Conservation (phyloP, 1,140 invertebrate species). For the Drosophila gunungcola region DNA sequence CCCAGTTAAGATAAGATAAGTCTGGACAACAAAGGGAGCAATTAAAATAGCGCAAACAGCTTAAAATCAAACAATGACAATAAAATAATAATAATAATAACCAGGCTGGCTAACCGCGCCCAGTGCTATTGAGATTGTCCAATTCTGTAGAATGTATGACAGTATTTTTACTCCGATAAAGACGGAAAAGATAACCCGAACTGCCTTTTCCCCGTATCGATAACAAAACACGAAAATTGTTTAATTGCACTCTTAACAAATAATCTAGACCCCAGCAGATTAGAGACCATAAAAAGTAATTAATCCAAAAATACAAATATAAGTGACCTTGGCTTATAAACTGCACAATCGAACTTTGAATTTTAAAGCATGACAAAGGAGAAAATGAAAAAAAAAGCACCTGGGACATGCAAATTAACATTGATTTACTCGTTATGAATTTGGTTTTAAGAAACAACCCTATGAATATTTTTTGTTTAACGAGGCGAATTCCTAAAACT, state of each 20-base stretch:
- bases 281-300: slow-evolving; percentile 14
- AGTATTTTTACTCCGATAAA: slow-evolving; percentile 6
- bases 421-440: slow-evolving; percentile 6
- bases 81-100: slow-evolving; percentile 29
- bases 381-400: slow-evolving; percentile 5
- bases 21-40: not conserved
- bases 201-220: slow-evolving; percentile 3
- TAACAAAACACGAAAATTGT: slow-evolving; percentile 17
- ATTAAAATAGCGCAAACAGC: slow-evolving; percentile 4
- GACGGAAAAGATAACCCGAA: slow-evolving; percentile 12
- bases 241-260: slow-evolving; percentile 8
- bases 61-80: slow-evolving; percentile 37
- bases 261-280: slow-evolving; percentile 5
- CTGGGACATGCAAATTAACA: slow-evolving; percentile 11
- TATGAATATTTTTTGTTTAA: slow-evolving; percentile 12
- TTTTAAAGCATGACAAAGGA: slow-evolving; percentile 9
- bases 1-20: slow-evolving; percentile 14
- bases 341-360: slow-evolving; percentile 20
- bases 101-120: not conserved
- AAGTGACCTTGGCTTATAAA: slow-evolving; percentile 26
- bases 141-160: not conserved
- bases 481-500: slow-evolving; percentile 11
- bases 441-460: not conserved
- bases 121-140: not conserved
- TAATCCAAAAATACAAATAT: slow-evolving; percentile 5